Conservation (phyloP, 2,113 vertebrate genomes). For the Sitta europaea region DNA sequence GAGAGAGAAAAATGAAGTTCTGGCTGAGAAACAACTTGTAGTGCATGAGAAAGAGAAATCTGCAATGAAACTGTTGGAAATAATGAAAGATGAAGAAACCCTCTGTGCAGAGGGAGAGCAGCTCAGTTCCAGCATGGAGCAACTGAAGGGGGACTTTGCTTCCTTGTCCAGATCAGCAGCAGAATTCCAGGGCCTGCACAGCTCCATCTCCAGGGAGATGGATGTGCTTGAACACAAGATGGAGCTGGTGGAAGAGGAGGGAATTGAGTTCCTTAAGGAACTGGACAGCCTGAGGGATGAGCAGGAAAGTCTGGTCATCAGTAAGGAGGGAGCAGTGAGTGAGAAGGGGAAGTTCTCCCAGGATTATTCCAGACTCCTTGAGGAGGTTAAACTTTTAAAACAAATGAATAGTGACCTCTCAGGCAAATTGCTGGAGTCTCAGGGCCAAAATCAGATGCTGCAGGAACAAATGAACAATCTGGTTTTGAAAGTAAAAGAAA, state of each 20-base stretch:
- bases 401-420: conserved; percentile 70
- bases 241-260: conserved; percentile 61
- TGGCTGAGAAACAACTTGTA: conserved; percentile 65
- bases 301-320: conserved; percentile 44
- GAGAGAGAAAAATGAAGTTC: conserved; percentile 47
- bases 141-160: conserved; percentile 65
- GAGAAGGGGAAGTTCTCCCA: conserved; percentile 64
- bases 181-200: conserved; percentile 63
- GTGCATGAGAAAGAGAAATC: conserved; percentile 68
- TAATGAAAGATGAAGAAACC: conserved; percentile 67
- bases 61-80: conserved; percentile 63
- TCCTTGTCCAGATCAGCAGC: conserved; percentile 70
- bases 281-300: conserved; percentile 54
- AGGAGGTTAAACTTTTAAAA: conserved; percentile 62
- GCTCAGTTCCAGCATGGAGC: conserved; percentile 67
- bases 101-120: conserved; percentile 57
- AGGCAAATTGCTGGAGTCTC: conserved; percentile 67
- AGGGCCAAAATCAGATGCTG: conserved; percentile 74
- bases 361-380: conserved; percentile 46
- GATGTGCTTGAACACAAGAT: conserved; percentile 62
- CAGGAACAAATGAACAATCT: conserved; percentile 80
- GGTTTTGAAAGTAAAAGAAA: conserved; percentile 77
- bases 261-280: conserved; percentile 50
- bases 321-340: conserved; percentile 45
- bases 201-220: conserved; percentile 66